Percentiles rank a stretch among this genome's conserved stretches.
These are phyloP conservation scores for Hypomecis punctinalis DNA, from an alignment of 2,888 invertebrate species.

Conservation along the genomic window DNA sequence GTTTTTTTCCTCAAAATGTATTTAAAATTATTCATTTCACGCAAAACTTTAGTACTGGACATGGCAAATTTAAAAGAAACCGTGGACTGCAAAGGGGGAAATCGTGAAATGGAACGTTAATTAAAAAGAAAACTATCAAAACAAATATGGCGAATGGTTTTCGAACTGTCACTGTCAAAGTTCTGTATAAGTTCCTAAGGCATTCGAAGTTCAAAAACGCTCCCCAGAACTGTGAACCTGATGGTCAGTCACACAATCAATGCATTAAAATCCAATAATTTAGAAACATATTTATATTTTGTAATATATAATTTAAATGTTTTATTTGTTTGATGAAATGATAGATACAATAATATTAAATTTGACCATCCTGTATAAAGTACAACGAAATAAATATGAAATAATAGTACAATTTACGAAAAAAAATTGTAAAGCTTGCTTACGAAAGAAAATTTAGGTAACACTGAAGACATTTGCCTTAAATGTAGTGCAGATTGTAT, in stretches of 20 bases:
- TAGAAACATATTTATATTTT: conserved; percentile 4
- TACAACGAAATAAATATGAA: conserved; percentile 48
- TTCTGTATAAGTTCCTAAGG: too few species aligned
- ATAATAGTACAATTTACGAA: conserved; percentile 34
- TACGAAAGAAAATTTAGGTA: conserved; percentile 25
- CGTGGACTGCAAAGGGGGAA: too few species aligned
- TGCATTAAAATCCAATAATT: background rate
- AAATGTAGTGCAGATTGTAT: conserved; percentile 24
- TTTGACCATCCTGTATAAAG: conserved; percentile 32
- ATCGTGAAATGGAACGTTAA: too few species aligned
- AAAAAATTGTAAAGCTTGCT: conserved; percentile 28
- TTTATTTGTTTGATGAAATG: background rate
- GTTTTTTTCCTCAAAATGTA: too few species aligned
- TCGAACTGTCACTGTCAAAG: too few species aligned
- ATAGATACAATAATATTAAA: conserved; percentile 1
- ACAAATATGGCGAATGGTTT: too few species aligned
- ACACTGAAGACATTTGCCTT: conserved; percentile 29
- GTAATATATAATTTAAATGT: conserved; percentile 2
- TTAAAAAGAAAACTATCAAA: too few species aligned
- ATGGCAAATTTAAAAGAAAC: too few species aligned
- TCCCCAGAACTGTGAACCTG: conserved; percentile 18
- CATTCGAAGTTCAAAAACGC: too few species aligned
- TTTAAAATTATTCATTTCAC: too few species aligned
- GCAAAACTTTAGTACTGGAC: too few species aligned
- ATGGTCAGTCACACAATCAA: background rate